Evolutionary conservation across 2,888 invertebrate species (phyloP).

Genomic region (Adelphocoris suturalis): DNA sequence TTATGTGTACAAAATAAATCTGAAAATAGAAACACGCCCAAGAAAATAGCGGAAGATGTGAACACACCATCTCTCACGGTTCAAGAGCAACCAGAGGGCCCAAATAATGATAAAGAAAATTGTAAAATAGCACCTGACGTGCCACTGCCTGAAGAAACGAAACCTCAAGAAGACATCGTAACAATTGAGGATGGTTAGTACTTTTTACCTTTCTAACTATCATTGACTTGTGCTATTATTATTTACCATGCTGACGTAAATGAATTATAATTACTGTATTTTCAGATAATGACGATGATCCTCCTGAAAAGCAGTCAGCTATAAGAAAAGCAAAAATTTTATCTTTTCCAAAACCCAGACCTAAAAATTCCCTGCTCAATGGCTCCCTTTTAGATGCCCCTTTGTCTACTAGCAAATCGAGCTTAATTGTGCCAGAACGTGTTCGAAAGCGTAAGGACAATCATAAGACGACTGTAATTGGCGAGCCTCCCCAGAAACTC

Average conservation of each 20-base stretch:
- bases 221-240: too few relatives aligned
- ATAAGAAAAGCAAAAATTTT: constrained; percentile 58
- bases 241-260: too few relatives aligned
- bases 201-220: too few relatives aligned
- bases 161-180: neutral
- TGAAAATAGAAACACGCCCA: neutral
- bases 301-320: constrained; percentile 44
- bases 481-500: constrained; percentile 63
- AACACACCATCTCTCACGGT: neutral
- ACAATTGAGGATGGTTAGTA: neutral
- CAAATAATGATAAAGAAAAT: too few relatives aligned
- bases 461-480: constrained; percentile 14
- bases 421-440: neutral
- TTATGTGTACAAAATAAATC: neutral
- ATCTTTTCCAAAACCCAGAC: constrained; percentile 46
- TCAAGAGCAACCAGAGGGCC: too few relatives aligned
- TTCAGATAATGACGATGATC: constrained; percentile 37
- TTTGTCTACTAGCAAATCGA: neutral
- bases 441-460: constrained; percentile 63
- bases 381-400: constrained; percentile 19
- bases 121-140: neutral
- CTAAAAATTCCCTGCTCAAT: constrained; percentile 30
- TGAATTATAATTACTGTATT: too few relatives aligned
- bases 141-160: neutral
- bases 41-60: neutral